These are phyloP conservation scores for Troglohyphantes excavatus DNA, from an alignment of 2,888 invertebrate species.

Conservation along the genomic window DNA sequence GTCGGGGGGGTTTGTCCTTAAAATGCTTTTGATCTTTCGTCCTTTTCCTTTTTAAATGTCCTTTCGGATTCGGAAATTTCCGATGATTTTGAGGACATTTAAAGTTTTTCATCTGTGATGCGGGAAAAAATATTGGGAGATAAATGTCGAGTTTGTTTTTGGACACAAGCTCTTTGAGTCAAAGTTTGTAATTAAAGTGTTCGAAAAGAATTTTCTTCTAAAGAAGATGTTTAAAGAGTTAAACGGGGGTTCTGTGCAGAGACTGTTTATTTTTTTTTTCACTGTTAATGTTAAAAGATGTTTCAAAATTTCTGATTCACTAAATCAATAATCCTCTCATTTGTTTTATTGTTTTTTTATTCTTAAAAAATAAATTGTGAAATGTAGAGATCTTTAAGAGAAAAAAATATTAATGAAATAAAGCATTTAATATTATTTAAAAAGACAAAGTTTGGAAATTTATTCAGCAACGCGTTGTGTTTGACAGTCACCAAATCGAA, in stretches of 20 bases:
- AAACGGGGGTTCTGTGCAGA: neutral
- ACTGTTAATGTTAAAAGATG: neutral
- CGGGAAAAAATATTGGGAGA: neutral
- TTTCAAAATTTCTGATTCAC: neutral
- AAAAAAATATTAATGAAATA: too few species aligned
- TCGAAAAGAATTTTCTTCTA: neutral
- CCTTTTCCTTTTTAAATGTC: constrained; percentile 51
- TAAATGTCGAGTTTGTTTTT: constrained; percentile 43
- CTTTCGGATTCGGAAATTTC: constrained; percentile 11
- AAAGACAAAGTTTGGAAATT: too few species aligned
- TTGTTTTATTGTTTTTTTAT: neutral
- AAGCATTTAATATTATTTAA: too few species aligned
- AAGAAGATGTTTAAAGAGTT: neutral
- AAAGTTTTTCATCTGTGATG: constrained; percentile 22
- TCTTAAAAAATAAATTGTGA: neutral
- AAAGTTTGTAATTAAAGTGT: constrained; percentile 42
- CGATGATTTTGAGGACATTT: constrained; percentile 36
- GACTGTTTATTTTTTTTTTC: neutral
- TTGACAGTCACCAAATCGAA: too few species aligned
- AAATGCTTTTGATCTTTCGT: constrained; percentile 69
- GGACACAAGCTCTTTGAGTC: constrained; percentile 18
- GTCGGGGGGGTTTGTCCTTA: constrained; percentile 46
- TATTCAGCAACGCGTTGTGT: too few species aligned
- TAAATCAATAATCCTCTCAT: neutral
- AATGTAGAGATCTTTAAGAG: too few species aligned